These are phyloP conservation scores for Pseudachorutes palmiensis DNA, from an alignment of 1,140 invertebrate genomes.

Conservation along the genomic window DNA sequence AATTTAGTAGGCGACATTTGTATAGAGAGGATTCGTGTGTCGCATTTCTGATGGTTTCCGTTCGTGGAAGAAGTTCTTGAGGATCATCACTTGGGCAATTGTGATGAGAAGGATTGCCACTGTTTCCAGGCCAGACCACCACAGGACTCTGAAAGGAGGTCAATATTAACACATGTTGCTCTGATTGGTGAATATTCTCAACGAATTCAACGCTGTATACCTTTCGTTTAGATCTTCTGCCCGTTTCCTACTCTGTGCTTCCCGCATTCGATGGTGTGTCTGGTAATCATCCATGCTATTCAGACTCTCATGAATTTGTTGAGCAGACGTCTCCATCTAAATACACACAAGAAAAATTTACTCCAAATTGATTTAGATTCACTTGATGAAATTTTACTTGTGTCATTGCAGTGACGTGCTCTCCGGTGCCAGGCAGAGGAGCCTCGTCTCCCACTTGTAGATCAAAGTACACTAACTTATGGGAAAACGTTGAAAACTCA, in stretches of 20 bases:
- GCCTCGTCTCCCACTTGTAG: slow-evolving; percentile 90
- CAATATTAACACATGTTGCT: slow-evolving; percentile 4
- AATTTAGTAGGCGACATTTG: slow-evolving; percentile 14
- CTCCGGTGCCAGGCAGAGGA: slow-evolving; percentile 68
- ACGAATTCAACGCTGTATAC: slow-evolving; percentile 16
- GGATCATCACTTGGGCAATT: slow-evolving; percentile 79
- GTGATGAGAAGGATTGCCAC: slow-evolving; percentile 72
- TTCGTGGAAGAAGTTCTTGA: slow-evolving; percentile 93
- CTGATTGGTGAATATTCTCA: neutral
- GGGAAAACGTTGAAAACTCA: slow-evolving; percentile 99
- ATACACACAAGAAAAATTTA: slow-evolving; percentile 27
- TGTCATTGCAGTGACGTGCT: slow-evolving; percentile 88
- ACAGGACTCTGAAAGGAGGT: slow-evolving; percentile 56
- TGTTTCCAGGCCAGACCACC: slow-evolving; percentile 87
- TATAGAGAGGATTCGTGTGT: slow-evolving; percentile 28
- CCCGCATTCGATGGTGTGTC: slow-evolving; percentile 89
- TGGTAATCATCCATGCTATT: slow-evolving; percentile 84
- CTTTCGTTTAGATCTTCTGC: slow-evolving; percentile 90
- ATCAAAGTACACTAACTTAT: slow-evolving; percentile 98
- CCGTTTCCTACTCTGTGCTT: slow-evolving; percentile 84
- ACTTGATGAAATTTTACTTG: slow-evolving; percentile 56
- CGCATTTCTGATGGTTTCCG: slow-evolving; percentile 53
- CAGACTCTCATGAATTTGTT: slow-evolving; percentile 78
- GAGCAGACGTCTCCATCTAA: slow-evolving; percentile 83
- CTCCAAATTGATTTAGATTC: neutral